phyloP scores from a whole-genome alignment of 1,140 invertebrate species.

The Drosophila orosa region DNA sequence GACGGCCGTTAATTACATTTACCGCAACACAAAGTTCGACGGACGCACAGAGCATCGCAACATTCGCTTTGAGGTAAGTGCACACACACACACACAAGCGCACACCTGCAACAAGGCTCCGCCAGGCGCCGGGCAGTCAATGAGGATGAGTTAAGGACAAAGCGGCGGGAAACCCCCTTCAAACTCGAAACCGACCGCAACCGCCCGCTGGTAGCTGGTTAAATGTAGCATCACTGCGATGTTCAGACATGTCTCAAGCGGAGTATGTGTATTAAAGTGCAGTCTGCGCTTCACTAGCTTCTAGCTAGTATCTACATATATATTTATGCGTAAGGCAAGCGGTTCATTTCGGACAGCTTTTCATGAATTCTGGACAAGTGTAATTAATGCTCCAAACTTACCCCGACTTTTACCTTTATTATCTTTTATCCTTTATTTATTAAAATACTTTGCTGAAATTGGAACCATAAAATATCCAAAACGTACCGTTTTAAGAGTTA shows the following conservation, averaged over 20 bases:
- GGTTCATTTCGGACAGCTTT: neutral
- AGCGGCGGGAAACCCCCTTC: slow-evolving; percentile 26
- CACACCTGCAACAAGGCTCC: slow-evolving; percentile 4
- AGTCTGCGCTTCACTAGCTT: neutral
- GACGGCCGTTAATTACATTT: slow-evolving; percentile 99
- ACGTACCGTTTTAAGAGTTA: neutral
- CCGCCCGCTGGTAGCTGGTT: slow-evolving; percentile 14
- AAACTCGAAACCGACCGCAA: slow-evolving; percentile 23
- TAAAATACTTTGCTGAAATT: too few relatives aligned
- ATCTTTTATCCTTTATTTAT: too few relatives aligned
- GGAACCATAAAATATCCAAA: neutral
- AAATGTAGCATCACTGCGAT: slow-evolving; percentile 2
- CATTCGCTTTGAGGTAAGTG: slow-evolving; percentile 97
- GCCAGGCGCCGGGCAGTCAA: slow-evolving; percentile 27
- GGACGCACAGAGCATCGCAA: slow-evolving; percentile 94
- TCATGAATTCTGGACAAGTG: neutral
- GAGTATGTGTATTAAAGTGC: slow-evolving; percentile 21
- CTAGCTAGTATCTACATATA: neutral
- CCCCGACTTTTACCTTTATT: neutral
- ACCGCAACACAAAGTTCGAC: slow-evolving; percentile 97
- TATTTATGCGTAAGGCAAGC: neutral
- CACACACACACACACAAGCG: slow-evolving; percentile 16
- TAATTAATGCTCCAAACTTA: neutral
- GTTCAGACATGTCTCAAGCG: slow-evolving; percentile 10
- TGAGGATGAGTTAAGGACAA: slow-evolving; percentile 48